These are phyloP conservation scores for Thaleichthys pacificus DNA, from an alignment of 2,797 vertebrate genomes.

Conservation along the genomic window DNA sequence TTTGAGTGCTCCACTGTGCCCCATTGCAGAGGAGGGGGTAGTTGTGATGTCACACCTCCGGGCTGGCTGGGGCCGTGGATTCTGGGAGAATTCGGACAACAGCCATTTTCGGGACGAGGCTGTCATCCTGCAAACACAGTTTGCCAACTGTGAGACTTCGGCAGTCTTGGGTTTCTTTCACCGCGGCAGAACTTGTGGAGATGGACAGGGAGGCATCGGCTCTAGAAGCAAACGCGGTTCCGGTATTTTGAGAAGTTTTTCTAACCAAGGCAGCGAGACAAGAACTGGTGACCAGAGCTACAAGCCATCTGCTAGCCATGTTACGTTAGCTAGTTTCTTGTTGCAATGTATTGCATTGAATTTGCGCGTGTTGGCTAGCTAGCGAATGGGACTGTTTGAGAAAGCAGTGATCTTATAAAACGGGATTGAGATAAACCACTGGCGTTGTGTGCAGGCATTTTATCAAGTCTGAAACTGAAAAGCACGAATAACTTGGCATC, in stretches of 20 bases:
- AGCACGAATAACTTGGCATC: constrained; percentile 5
- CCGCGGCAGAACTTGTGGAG: background rate
- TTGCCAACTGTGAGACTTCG: background rate
- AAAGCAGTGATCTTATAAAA: background rate
- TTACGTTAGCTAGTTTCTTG: constrained; percentile 23
- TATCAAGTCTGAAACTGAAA: background rate
- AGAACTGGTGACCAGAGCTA: no score
- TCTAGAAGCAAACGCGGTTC: background rate
- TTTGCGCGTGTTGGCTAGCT: background rate
- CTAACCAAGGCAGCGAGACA: background rate
- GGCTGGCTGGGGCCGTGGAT: constrained; percentile 31
- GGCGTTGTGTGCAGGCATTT: constrained; percentile 11
- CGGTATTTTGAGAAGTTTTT: background rate
- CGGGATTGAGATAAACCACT: constrained; percentile 29
- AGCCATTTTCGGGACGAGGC: constrained; percentile 55
- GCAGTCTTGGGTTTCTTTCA: background rate
- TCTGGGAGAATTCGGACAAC: constrained; percentile 50
- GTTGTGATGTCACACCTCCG: constrained; percentile 42
- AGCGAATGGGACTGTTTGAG: background rate
- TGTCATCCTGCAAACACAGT: constrained; percentile 27
- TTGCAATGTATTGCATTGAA: constrained; percentile 21
- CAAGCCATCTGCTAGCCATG: constrained; percentile 21
- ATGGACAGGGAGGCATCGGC: constrained; percentile 6
- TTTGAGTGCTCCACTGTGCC: constrained; percentile 1
- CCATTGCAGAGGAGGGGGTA: constrained; percentile 6